Conservation (phyloP, 2,797 vertebrate species). For the Hirundo rustica region DNA sequence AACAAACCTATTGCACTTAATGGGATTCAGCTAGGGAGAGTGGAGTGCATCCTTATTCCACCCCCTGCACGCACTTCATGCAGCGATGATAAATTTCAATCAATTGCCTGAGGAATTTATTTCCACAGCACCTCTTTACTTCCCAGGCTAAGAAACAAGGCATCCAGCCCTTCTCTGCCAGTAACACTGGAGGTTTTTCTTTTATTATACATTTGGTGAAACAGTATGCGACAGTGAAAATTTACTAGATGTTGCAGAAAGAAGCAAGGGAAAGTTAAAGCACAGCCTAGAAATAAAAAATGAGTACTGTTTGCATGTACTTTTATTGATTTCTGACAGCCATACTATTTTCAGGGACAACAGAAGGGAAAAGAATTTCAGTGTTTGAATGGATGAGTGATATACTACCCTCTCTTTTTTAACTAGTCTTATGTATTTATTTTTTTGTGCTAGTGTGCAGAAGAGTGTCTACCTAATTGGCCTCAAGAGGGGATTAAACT, state of each 20-base stretch:
- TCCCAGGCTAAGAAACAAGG: constrained; percentile 20
- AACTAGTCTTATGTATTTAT: constrained; percentile 39
- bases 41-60: background rate
- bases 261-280: constrained; percentile 44
- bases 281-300: constrained; percentile 46
- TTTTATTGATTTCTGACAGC: constrained; percentile 71
- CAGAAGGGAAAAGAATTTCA: constrained; percentile 74
- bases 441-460: constrained; percentile 45
- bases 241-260: constrained; percentile 46
- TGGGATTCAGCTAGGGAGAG: background rate
- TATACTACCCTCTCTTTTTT: constrained; percentile 39
- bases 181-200: constrained; percentile 15
- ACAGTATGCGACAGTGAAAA: constrained; percentile 47
- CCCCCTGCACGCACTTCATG: background rate
- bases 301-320: constrained; percentile 40
- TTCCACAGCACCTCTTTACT: constrained; percentile 34
- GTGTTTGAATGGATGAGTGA: constrained; percentile 66
- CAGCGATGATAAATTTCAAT: background rate
- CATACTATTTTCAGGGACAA: constrained; percentile 60
- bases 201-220: constrained; percentile 32
- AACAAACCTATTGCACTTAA: background rate
- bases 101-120: background rate
- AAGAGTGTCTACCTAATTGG: constrained; percentile 80
- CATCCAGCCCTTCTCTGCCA: background rate
- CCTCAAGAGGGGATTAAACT: constrained; percentile 80